Base-by-base conservation (phyloP, 2,888 invertebrate species). In the Platycnemis pennipes region DNA sequence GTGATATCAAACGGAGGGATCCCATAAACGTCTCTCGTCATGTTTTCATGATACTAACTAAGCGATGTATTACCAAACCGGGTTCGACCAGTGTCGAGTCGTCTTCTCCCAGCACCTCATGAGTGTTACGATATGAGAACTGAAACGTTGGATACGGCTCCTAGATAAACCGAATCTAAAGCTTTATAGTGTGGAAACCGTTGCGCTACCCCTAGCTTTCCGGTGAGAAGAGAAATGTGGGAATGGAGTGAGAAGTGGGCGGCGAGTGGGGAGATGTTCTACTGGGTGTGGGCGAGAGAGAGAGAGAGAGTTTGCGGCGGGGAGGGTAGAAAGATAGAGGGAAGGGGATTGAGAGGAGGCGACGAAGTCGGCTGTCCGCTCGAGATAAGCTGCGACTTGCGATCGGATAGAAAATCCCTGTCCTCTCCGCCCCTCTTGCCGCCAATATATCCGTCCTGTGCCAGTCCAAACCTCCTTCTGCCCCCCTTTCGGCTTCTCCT, bases 311-410 rank as follows among this genome's bases (percentile, higher is more conserved):
- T 56, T 16, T 7, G 91, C 4, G 31, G 19, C 2, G 1, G 49
- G 56, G 63, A 53, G 56, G 49, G 53, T 63, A 42, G 56, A 49
- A 53, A 49, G 88, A 88, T 88, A 42, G 89, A n/a, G 63, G 56
- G 56, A 37, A n/a, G 89, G 37, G 53, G 56, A 56, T 42, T 49
- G 63, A 91, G 91, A 63, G 56, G 91, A 22, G 91, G 69, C 63
- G 91, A 44, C 63, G 91, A 56, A 56, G 89, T 31, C 88, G 44
- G 49, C 88, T 91, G 91, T 91, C 91, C 91, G 26, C 63, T n/a
- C 22, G 91, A 91, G 91, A 91, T 91, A 91, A 91, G 91, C 91
- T 63, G 63, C 91, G 91, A 91, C 91, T 91, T 91, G 91, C 91
- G 69, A 89, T 89, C 89, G 89, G 89, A 91, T 91, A 91, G 63